A percentile compares a stretch with the other conserved stretches of the same genome.
Conservation (phyloP, 2,797 vertebrate species). For the Helicolenus hilgendorfi region DNA sequence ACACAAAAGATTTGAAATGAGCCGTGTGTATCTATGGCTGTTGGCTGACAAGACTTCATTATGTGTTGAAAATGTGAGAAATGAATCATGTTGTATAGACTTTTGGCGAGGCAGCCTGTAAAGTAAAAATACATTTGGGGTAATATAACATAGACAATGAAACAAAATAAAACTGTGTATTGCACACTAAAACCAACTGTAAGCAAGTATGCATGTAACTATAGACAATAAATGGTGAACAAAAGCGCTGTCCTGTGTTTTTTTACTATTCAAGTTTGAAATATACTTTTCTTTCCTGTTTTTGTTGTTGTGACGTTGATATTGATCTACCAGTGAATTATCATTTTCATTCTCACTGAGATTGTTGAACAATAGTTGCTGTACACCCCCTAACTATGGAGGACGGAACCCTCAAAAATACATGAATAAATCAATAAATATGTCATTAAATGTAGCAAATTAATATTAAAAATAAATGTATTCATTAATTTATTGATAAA, state of each 20-base stretch:
- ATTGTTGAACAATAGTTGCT: neutral
- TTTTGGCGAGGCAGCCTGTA: slow-evolving; percentile 84
- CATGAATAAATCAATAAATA: too few species aligned
- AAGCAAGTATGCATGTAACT: slow-evolving; percentile 90
- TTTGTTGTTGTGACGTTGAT: neutral
- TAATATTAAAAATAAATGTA: too few species aligned
- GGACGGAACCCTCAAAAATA: too few species aligned
- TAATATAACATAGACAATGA: slow-evolving; percentile 74
- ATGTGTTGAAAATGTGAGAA: slow-evolving; percentile 78
- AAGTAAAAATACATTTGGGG: slow-evolving; percentile 72
- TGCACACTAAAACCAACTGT: slow-evolving; percentile 86
- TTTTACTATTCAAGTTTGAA: neutral
- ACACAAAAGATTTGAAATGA: neutral
- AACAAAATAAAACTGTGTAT: slow-evolving; percentile 79
- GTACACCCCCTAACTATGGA: too few species aligned
- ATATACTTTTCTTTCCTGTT: neutral
- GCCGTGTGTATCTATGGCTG: slow-evolving; percentile 61
- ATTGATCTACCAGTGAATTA: neutral
- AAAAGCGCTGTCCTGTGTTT: slow-evolving; percentile 9
- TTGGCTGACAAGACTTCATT: slow-evolving; percentile 63
- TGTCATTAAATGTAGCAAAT: too few species aligned
- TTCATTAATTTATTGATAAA: too few species aligned
- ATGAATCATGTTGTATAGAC: slow-evolving; percentile 79
- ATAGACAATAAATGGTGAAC: slow-evolving; percentile 90
- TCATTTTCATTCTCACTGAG: neutral